A percentile compares a stretch with the other conserved stretches of the same genome.
phyloP scores from a whole-genome alignment of 1,140 invertebrate genomes.

The Caenorhabditis brenneri region DNA sequence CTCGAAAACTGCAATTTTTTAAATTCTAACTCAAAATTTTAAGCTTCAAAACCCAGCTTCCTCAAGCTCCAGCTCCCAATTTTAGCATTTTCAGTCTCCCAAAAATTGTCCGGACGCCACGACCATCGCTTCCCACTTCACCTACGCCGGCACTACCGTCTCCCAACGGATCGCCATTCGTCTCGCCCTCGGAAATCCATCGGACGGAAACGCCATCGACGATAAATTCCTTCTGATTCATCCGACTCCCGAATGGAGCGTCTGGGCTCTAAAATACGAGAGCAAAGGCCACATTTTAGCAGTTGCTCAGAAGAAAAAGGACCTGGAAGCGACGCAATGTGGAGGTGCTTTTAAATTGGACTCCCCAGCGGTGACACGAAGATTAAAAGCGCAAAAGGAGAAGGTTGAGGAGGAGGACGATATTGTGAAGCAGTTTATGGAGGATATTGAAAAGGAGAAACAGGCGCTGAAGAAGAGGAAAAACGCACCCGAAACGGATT shows the following conservation, averaged over 20 bases:
- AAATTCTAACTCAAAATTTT: background rate
- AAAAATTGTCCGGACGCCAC: background rate
- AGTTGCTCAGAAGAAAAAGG: background rate
- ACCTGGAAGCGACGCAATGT: background rate
- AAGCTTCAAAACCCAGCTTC: background rate
- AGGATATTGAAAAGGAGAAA: constrained; percentile 18
- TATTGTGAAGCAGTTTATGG: constrained; percentile 11
- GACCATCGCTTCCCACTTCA: background rate
- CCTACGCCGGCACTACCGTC: constrained; percentile 21
- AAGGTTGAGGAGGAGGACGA: background rate
- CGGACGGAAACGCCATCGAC: constrained; percentile 4
- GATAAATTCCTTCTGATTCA: constrained; percentile 48
- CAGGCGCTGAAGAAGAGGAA: background rate
- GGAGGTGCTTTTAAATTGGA: constrained; percentile 10
- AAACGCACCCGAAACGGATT: background rate
- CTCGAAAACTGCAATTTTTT: background rate
- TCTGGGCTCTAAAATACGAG: constrained; percentile 44
- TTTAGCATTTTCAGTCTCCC: background rate
- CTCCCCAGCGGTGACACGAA: background rate
- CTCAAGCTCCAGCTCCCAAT: no score
- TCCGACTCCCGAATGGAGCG: constrained; percentile 50
- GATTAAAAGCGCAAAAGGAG: background rate
- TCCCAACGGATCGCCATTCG: constrained; percentile 14
- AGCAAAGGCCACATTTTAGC: background rate
- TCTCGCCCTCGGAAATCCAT: constrained; percentile 49